Percentiles rank a stretch among this genome's conserved stretches.
These are phyloP conservation scores for Marmota flaviventris DNA, from an alignment of 2,113 vertebrate species.

Conservation along the genomic window DNA sequence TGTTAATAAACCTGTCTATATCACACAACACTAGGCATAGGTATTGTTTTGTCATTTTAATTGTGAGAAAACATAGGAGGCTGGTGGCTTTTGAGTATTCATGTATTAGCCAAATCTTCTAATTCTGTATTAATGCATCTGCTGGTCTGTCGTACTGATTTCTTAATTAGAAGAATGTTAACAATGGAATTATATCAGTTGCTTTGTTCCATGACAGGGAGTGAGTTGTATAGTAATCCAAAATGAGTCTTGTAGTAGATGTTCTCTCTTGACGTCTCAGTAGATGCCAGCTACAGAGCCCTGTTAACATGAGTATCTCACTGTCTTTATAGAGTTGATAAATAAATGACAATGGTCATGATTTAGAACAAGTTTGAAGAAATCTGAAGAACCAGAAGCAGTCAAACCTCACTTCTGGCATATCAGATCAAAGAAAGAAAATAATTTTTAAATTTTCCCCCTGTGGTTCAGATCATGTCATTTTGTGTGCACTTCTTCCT, in stretches of 20 bases:
- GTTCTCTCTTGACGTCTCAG: background rate
- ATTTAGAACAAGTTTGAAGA: background rate
- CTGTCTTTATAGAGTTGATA: background rate
- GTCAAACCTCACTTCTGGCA: background rate
- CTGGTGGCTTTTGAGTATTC: constrained; percentile 5
- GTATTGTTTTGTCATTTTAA: background rate
- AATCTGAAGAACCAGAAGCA: background rate
- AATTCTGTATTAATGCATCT: background rate
- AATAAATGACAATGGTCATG: background rate
- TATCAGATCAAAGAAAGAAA: background rate
- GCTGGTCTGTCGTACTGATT: background rate
- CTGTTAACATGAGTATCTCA: background rate
- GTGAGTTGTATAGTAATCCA: background rate
- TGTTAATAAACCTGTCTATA: background rate
- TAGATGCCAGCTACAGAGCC: background rate
- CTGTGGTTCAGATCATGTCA: background rate
- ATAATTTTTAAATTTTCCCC: background rate
- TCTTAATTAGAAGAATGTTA: background rate
- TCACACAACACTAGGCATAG: background rate
- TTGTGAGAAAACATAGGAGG: background rate
- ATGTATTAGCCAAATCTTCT: background rate
- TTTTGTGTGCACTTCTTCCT: background rate
- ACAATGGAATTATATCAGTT: background rate
- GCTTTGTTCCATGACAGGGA: background rate
- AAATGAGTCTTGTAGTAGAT: background rate